Evolutionary conservation across 2,888 invertebrate genomes (phyloP).

Genomic region (Cynaeus angustus): DNA sequence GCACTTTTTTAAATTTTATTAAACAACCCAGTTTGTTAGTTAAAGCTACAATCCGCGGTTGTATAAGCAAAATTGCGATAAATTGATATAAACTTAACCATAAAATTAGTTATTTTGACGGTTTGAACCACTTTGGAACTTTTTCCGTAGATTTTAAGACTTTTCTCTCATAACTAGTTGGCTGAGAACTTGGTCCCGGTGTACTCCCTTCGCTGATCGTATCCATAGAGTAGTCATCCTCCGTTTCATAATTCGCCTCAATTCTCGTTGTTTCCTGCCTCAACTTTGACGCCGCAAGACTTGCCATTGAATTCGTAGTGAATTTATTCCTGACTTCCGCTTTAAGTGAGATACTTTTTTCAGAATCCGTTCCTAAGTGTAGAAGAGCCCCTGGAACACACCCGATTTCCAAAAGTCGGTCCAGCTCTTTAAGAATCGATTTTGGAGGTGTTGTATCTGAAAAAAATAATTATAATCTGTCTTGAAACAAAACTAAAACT

Average conservation of each 20-base stretch:
- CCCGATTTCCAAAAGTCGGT: conserved; percentile 81
- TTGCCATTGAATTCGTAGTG: conserved; percentile 80
- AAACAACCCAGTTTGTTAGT: too few species aligned
- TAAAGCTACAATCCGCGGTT: too few species aligned
- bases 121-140: conserved; percentile 70
- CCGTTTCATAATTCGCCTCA: conserved; percentile 54
- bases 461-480: conserved; percentile 55
- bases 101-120: conserved; percentile 52
- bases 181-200: conserved; percentile 45
- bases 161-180: conserved; percentile 55
- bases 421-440: conserved; percentile 76
- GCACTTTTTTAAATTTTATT: too few species aligned
- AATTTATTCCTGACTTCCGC: conserved; percentile 76
- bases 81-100: conserved; percentile 20
- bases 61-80: conserved; percentile 3
- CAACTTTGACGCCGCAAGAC: conserved; percentile 80
- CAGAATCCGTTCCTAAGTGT: conserved; percentile 78
- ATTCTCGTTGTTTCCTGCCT: conserved; percentile 70
- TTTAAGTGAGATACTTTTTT: conserved; percentile 73
- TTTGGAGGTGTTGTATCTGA: conserved; percentile 91
- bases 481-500: conserved; percentile 68
- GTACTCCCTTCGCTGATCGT: conserved; percentile 58
- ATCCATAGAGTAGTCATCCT: conserved; percentile 52
- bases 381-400: conserved; percentile 87
- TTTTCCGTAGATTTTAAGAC: conserved; percentile 62